Conservation (phyloP, 1,140 invertebrate genomes). For the Trachymyrmex cornetzi region DNA sequence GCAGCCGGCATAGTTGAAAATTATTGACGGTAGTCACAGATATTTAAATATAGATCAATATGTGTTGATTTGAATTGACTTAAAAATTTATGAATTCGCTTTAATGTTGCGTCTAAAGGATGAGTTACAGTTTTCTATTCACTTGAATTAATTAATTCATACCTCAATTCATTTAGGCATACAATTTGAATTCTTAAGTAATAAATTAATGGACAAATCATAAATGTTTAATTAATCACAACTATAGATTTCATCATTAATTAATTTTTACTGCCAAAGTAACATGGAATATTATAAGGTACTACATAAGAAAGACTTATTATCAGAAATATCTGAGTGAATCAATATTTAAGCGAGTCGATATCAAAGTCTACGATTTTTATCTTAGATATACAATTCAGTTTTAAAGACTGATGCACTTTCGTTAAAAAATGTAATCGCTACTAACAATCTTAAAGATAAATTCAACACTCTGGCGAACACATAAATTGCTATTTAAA, state of each 20-base stretch:
- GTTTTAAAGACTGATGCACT: not conserved
- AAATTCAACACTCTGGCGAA: conserved; percentile 26
- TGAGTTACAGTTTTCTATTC: not conserved
- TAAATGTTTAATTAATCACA: not conserved
- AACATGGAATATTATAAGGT: not conserved
- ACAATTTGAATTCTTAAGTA: not conserved
- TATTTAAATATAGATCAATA: not conserved
- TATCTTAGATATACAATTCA: not conserved
- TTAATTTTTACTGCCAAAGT: not conserved
- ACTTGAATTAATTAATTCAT: not conserved
- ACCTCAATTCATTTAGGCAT: not conserved
- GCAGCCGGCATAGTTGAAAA: not conserved
- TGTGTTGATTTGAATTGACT: not conserved
- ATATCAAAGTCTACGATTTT: not conserved
- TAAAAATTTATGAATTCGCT: not conserved
- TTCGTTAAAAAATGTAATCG: conserved; percentile 8
- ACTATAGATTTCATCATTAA: not conserved
- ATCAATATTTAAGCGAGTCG: conserved; percentile 14
- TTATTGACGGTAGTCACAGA: not conserved
- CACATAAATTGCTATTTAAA: conserved; percentile 29
- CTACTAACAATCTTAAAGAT: conserved; percentile 24
- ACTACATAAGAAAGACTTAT: not conserved
- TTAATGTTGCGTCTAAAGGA: not conserved
- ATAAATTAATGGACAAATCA: not conserved
- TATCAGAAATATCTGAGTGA: not conserved